Percentiles rank a stretch among this genome's conserved stretches.
Conservation (phyloP, 2,797 vertebrate species). For the Crenuchus spilurus region DNA sequence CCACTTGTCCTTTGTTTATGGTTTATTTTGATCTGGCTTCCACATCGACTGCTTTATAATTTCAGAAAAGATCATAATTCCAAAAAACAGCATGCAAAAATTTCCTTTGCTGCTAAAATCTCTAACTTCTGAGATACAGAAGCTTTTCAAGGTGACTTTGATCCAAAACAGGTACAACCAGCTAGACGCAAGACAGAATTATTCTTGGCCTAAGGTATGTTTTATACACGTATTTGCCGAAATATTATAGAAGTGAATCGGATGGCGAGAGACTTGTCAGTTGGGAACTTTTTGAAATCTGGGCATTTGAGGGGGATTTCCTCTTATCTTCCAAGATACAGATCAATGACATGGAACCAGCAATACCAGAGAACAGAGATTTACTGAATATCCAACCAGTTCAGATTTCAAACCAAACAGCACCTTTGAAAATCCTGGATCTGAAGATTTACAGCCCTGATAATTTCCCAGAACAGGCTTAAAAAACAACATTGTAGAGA, state of each 20-base stretch:
- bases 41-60: too few species aligned
- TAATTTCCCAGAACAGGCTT: background rate
- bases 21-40: too few species aligned
- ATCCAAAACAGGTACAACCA: too few species aligned
- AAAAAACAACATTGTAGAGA: background rate
- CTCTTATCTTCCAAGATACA: background rate
- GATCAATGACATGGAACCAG: background rate
- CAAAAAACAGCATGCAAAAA: too few species aligned
- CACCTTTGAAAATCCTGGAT: conserved; percentile 6
- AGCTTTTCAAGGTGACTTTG: too few species aligned
- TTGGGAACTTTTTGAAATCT: background rate
- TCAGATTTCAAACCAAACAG: conserved; percentile 40
- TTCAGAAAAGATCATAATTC: too few species aligned
- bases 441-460: background rate
- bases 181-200: too few species aligned
- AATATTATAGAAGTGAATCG: background rate
- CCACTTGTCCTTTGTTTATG: too few species aligned
- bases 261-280: background rate
- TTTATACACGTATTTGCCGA: too few species aligned
- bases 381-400: conserved; percentile 28
- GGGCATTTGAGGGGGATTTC: background rate
- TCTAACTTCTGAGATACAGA: too few species aligned
- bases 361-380: background rate
- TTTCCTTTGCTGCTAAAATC: too few species aligned
- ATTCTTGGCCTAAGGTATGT: too few species aligned